Evolutionary conservation across 1,140 invertebrate species (phyloP).

Genomic region (Copidosoma floridanum): DNA sequence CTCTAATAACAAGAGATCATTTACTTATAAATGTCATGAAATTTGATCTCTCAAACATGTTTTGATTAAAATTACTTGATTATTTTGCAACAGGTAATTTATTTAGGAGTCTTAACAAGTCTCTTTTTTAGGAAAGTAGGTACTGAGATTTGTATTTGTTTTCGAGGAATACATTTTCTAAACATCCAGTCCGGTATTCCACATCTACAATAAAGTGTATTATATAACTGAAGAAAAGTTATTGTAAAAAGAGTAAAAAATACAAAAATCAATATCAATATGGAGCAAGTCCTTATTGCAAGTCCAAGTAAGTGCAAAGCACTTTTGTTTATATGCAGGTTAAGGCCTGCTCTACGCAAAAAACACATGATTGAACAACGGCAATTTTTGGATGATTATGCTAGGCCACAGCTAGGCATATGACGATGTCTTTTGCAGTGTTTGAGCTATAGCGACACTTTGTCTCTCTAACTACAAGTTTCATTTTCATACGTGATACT

Average conservation of each 20-base stretch:
- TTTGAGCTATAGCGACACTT: too few species aligned
- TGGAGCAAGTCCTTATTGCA: constrained; percentile 80
- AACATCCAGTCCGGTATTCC: constrained; percentile 84
- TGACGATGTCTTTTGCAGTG: constrained; percentile 76
- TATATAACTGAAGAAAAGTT: constrained; percentile 21
- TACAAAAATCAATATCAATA: constrained; percentile 72
- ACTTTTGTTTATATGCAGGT: constrained; percentile 93
- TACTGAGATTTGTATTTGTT: constrained; percentile 93
- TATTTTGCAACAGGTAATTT: constrained; percentile 97
- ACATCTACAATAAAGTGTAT: constrained; percentile 61
- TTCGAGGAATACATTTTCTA: constrained; percentile 96
- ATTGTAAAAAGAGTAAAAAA: neutral
- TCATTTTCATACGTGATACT: too few species aligned
- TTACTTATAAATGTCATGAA: too few species aligned
- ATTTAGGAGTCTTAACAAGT: constrained; percentile 96
- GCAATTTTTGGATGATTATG: constrained; percentile 85
- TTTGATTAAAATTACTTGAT: constrained; percentile 78
- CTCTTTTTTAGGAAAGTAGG: constrained; percentile 91
- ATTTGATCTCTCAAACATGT: neutral
- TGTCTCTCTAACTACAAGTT: too few species aligned
- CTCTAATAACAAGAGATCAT: constrained; percentile 76
- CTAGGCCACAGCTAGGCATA: too few species aligned
- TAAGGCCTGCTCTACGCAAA: constrained; percentile 81
- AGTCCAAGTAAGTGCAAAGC: constrained; percentile 86
- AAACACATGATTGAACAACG: constrained; percentile 86